Evolutionary conservation across 2,113 vertebrate genomes (phyloP).

Genomic region (Osmerus mordax): DNA sequence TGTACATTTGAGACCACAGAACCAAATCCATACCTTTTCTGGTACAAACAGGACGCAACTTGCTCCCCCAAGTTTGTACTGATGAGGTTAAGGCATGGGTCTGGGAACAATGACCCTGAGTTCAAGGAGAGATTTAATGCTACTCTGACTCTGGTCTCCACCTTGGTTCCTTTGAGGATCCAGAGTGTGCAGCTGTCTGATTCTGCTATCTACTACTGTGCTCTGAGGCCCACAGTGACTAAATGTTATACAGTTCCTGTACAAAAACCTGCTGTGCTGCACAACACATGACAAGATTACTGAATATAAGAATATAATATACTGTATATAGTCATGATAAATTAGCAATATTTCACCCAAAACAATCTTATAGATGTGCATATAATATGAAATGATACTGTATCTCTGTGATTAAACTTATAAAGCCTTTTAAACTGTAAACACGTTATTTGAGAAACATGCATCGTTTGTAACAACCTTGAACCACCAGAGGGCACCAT

Average conservation of each 20-base stretch:
- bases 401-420: too few species aligned
- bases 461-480: too few species aligned
- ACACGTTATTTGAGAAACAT: too few species aligned
- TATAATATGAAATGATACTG: too few species aligned
- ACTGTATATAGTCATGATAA: too few species aligned
- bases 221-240: neutral
- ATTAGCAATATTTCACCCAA: too few species aligned
- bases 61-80: neutral
- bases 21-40: neutral
- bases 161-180: conserved; percentile 6
- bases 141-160: neutral
- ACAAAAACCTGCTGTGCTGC: neutral
- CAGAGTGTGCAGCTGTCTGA: conserved; percentile 8
- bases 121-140: conserved; percentile 6
- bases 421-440: too few species aligned
- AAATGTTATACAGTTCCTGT: neutral
- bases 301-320: too few species aligned
- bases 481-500: too few species aligned
- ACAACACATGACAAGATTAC: too few species aligned
- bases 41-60: neutral
- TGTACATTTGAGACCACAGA: neutral
- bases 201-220: conserved; percentile 12
- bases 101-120: neutral
- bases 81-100: neutral
- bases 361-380: too few species aligned